Conservation (phyloP, 2,888 invertebrate species). For the Parnassius glacialis region DNA sequence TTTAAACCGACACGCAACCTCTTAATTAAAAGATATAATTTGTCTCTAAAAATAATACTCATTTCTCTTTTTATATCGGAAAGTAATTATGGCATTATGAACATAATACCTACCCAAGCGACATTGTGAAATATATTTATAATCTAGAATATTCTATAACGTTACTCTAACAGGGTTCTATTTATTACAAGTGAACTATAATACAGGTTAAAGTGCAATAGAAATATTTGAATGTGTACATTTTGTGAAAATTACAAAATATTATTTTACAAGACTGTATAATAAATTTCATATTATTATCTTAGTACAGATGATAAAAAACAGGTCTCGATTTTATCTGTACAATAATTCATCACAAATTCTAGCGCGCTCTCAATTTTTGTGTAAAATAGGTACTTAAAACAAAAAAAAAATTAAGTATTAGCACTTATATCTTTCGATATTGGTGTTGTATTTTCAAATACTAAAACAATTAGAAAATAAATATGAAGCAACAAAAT, state of each 20-base stretch:
- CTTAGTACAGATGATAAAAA: constrained; percentile 13
- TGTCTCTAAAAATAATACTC: constrained; percentile 80
- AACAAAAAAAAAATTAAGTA: background rate
- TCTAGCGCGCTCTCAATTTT: background rate
- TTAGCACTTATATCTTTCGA: too few relatives aligned
- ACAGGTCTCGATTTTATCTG: constrained; percentile 12
- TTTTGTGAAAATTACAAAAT: constrained; percentile 63
- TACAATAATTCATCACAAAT: constrained; percentile 15
- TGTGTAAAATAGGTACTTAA: background rate
- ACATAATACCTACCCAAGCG: constrained; percentile 71
- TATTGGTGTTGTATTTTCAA: too few relatives aligned
- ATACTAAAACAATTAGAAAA: too few relatives aligned
- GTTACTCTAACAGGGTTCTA: constrained; percentile 55
- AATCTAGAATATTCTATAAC: constrained; percentile 57
- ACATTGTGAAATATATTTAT: constrained; percentile 53
- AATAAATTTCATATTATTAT: constrained; percentile 37
- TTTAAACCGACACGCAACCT: constrained; percentile 77
- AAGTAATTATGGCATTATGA: constrained; percentile 70
- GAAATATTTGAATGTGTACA: constrained; percentile 67
- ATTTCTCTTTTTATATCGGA: constrained; percentile 64
- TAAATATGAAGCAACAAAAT: too few relatives aligned
- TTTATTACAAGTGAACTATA: constrained; percentile 66
- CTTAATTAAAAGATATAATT: constrained; percentile 76
- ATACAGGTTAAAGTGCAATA: constrained; percentile 70
- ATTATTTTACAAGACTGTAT: constrained; percentile 54